Evolutionary conservation across 2,797 vertebrate species (phyloP).

Genomic region (Bucorvus abyssinicus): DNA sequence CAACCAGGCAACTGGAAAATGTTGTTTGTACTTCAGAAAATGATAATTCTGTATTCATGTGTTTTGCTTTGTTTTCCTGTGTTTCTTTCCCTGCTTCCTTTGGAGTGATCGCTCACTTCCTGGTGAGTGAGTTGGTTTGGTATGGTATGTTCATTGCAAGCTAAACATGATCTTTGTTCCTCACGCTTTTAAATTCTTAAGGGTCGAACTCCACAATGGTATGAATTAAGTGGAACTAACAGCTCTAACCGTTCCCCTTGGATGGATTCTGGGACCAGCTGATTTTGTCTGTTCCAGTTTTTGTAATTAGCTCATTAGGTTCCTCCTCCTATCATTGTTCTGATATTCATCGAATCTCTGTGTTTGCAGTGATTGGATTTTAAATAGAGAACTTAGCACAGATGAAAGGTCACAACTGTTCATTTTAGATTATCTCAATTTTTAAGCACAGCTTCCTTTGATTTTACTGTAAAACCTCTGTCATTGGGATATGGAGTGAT

Average conservation of each 20-base stretch:
- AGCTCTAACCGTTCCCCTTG: background rate
- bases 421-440: background rate
- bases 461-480: background rate
- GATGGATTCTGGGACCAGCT: background rate
- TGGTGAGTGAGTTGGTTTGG: background rate
- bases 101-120: background rate
- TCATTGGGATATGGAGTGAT: background rate
- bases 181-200: background rate
- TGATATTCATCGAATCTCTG: background rate
- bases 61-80: background rate
- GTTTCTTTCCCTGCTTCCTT: background rate
- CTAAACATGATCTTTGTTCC: background rate
- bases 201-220: background rate
- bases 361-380: background rate
- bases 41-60: background rate
- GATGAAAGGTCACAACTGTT: background rate
- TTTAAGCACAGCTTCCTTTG: background rate
- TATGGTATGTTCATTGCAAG: background rate
- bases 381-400: background rate
- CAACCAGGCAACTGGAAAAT: background rate
- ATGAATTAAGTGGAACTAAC: background rate
- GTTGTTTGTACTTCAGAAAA: background rate
- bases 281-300: conserved; percentile 3
- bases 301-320: background rate
- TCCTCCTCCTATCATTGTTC: background rate